Evolutionary conservation across 2,113 vertebrate species (phyloP).

Genomic region (Trichomycterus rosablanca): DNA sequence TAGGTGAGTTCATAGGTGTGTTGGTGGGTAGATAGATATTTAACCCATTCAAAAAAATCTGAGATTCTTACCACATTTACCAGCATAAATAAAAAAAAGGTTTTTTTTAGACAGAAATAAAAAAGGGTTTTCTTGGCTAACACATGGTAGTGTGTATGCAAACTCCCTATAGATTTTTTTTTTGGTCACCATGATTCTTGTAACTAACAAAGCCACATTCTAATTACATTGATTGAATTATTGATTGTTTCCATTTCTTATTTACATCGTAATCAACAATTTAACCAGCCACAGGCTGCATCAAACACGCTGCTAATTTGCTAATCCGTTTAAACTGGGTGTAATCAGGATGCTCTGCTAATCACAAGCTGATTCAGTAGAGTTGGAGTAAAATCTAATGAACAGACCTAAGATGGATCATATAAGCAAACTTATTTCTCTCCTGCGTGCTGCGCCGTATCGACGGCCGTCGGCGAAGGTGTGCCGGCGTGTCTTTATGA

Average conservation of each 20-base stretch:
- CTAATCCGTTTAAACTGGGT: slow-evolving; percentile 31
- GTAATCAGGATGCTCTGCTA: slow-evolving; percentile 23
- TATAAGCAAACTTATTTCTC: not conserved
- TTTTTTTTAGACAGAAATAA: too few relatives aligned
- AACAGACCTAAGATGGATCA: not conserved
- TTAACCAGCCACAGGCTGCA: slow-evolving; percentile 20
- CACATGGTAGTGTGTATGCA: too few relatives aligned
- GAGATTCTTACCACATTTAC: too few relatives aligned
- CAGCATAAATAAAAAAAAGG: too few relatives aligned
- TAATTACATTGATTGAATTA: slow-evolving; percentile 31
- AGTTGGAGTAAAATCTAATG: slow-evolving; percentile 5
- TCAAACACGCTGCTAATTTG: slow-evolving; percentile 19
- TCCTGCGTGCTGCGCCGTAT: not conserved
- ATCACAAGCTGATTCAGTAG: slow-evolving; percentile 15
- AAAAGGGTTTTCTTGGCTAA: too few relatives aligned
- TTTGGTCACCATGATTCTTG: slow-evolving; percentile 10
- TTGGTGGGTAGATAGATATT: too few relatives aligned
- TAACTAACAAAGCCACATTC: slow-evolving; percentile 21
- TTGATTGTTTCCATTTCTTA: slow-evolving; percentile 27
- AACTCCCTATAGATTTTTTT: not conserved
- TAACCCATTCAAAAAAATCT: too few relatives aligned
- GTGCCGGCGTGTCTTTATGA: not conserved
- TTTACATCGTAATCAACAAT: slow-evolving; percentile 38
- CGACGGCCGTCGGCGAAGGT: slow-evolving; percentile 1
- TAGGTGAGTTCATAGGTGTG: too few relatives aligned